Evolutionary conservation across 2,888 invertebrate species (phyloP), one percentile per base, ranked within the genome.

Genomic region (Sinodicranocentrus sp.): DNA sequence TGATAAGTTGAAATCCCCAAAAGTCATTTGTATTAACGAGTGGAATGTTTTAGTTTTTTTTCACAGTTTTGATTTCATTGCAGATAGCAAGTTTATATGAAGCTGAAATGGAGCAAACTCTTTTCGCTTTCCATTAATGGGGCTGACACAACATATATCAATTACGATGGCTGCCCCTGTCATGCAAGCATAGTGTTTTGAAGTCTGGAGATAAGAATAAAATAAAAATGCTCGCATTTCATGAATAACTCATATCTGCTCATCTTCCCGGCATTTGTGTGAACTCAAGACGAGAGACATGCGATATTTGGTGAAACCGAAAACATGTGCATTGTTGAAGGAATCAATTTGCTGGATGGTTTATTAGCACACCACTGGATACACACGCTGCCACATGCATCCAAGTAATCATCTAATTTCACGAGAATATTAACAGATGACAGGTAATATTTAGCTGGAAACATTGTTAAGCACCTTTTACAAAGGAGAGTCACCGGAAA

Each of bases 361-460:
- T 71, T 15, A 65, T 19, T 33, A 13, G n/a, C 54, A 17, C 19
- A 26, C 71, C 25, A 17, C 71, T 71, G 68, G 68, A 68, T 65
- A 61, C 68, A 3, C 33, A 33, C 10, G 33, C 3, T 33, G 33
- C 33, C 33, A 10, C 33, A 33, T 61, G 61, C 15, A 61, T 6
- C 43, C 61, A 23, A 61, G 23, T 65, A 21, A 57, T 33, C 33
- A 33, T 33, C 33, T 33, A 3, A 43, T 61, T 48, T 48, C 48
- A 28, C 39, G 48, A 26, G 78, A 78, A 70, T 61, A 70, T 33
- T 33, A 61, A 25, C 54, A 73, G 80, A 67, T 80, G 80, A 80
- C 80, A 80, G 80, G 72, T 65, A 71, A 25, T 71, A 79, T 71
- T 79, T 79, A 79, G 61, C 71, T 75, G 52, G 48, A 72, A 79